phyloP scores from a whole-genome alignment of 1,140 invertebrate species.

The Ceratina japonica region DNA sequence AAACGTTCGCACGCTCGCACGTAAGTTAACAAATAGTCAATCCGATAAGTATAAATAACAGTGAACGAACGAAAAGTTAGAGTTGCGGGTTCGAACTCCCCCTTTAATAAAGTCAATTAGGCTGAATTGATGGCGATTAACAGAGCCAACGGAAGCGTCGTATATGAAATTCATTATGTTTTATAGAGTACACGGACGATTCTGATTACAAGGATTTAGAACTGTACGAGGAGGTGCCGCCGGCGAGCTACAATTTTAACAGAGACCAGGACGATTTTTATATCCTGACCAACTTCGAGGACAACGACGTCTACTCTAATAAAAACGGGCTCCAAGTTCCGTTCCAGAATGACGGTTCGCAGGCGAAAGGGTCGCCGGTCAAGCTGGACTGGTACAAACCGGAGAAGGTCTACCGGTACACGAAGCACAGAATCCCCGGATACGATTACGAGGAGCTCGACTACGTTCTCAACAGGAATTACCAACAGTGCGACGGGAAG shows the following conservation, averaged over 20 bases:
- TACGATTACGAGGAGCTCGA: slow-evolving; percentile 72
- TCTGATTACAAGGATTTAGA: slow-evolving; percentile 67
- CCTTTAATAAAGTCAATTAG: slow-evolving; percentile 34
- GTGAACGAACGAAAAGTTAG: slow-evolving; percentile 2
- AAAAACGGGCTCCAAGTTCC: slow-evolving; percentile 22
- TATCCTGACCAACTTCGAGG: slow-evolving; percentile 55
- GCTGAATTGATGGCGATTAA: slow-evolving; percentile 52
- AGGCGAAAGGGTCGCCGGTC: neutral
- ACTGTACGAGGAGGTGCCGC: slow-evolving; percentile 64
- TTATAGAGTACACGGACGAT: slow-evolving; percentile 69
- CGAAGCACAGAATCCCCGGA: slow-evolving; percentile 72
- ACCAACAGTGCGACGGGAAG: slow-evolving; percentile 66
- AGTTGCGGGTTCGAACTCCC: slow-evolving; percentile 1
- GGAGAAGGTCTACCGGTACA: slow-evolving; percentile 72
- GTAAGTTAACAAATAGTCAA: slow-evolving; percentile 11
- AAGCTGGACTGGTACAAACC: slow-evolving; percentile 58
- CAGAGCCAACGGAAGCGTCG: slow-evolving; percentile 26
- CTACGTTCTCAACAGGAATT: slow-evolving; percentile 47
- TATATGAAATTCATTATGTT: neutral
- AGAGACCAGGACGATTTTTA: slow-evolving; percentile 66
- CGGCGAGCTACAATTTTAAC: slow-evolving; percentile 34
- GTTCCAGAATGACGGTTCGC: slow-evolving; percentile 16
- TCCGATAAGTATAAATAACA: too few relatives aligned
- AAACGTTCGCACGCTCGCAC: slow-evolving; percentile 16
- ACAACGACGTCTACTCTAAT: slow-evolving; percentile 16